Conservation (phyloP, 92 coral and sea anemone genomes). For the Phenganax stokvisi region DNA sequence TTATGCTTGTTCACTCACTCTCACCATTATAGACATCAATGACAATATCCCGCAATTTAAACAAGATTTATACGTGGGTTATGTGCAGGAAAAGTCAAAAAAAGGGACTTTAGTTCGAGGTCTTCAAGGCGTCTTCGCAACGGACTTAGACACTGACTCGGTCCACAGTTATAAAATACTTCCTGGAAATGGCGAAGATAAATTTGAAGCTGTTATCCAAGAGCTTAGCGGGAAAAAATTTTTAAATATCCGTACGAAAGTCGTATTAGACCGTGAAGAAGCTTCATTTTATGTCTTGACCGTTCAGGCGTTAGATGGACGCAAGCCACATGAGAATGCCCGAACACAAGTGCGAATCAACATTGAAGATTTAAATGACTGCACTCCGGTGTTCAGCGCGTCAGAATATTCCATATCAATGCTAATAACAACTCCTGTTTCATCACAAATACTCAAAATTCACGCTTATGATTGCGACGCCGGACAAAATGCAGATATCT, state of each 20-base stretch:
- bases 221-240: slow-evolving; percentile 70
- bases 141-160: slow-evolving; percentile 74
- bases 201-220: slow-evolving; percentile 66
- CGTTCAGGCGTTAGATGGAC: slow-evolving; percentile 72
- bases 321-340: slow-evolving; percentile 54
- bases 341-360: slow-evolving; percentile 76
- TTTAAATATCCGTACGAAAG: slow-evolving; percentile 69
- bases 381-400: slow-evolving; percentile 62
- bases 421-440: slow-evolving; percentile 61
- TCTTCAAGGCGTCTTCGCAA: slow-evolving; percentile 73
- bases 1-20: slow-evolving; percentile 58
- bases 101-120: slow-evolving; percentile 74
- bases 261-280: slow-evolving; percentile 71
- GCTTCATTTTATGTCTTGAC: slow-evolving; percentile 72
- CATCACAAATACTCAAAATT: slow-evolving; percentile 72
- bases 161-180: slow-evolving; percentile 64
- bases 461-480: slow-evolving; percentile 76
- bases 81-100: slow-evolving; percentile 59
- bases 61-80: slow-evolving; percentile 66
- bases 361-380: slow-evolving; percentile 75
- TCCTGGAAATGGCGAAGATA: slow-evolving; percentile 78
- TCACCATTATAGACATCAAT: slow-evolving; percentile 66
- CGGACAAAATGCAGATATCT: slow-evolving; percentile 67
- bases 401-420: slow-evolving; percentile 59
- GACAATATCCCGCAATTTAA: slow-evolving; percentile 79